phyloP scores from a whole-genome alignment of 1,140 invertebrate species.

The Coenobita brevimanus region DNA sequence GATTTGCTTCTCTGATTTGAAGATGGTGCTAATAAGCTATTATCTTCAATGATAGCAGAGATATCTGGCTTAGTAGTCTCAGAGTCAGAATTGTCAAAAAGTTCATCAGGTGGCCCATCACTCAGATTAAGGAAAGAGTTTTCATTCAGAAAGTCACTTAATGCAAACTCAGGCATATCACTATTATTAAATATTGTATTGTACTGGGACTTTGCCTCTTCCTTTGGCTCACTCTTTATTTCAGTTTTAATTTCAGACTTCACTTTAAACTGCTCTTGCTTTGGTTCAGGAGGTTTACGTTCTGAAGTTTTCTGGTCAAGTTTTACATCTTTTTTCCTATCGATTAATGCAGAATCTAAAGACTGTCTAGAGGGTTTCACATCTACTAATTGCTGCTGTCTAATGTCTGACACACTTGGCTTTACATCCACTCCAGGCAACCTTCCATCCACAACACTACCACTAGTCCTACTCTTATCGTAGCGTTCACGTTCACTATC shows the following conservation, averaged over 20 bases:
- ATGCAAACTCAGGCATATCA: conserved; percentile 62
- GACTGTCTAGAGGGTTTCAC: conserved; percentile 61
- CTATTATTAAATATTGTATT: conserved; percentile 68
- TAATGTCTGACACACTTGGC: conserved; percentile 57
- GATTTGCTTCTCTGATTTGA: conserved; percentile 57
- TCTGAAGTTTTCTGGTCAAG: conserved; percentile 57
- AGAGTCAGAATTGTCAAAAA: conserved; percentile 64
- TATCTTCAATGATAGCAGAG: conserved; percentile 41
- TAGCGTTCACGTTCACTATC: conserved; percentile 59
- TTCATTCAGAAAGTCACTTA: conserved; percentile 62
- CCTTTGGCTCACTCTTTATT: conserved; percentile 55
- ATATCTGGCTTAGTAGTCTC: conserved; percentile 51
- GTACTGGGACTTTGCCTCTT: conserved; percentile 56
- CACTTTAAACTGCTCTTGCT: conserved; percentile 51
- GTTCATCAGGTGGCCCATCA: conserved; percentile 66
- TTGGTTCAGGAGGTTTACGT: conserved; percentile 58
- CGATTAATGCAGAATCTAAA: conserved; percentile 43
- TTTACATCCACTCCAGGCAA: conserved; percentile 43
- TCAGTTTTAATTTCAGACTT: conserved; percentile 56
- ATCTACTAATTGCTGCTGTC: conserved; percentile 50
- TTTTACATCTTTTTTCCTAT: conserved; percentile 62
- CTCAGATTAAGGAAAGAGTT: conserved; percentile 56
- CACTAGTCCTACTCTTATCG: conserved; percentile 56
- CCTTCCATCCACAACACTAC: conserved; percentile 54
- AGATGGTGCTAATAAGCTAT: conserved; percentile 47